Conservation (phyloP, 2,797 vertebrate genomes). For the Thamnophis elegans region DNA sequence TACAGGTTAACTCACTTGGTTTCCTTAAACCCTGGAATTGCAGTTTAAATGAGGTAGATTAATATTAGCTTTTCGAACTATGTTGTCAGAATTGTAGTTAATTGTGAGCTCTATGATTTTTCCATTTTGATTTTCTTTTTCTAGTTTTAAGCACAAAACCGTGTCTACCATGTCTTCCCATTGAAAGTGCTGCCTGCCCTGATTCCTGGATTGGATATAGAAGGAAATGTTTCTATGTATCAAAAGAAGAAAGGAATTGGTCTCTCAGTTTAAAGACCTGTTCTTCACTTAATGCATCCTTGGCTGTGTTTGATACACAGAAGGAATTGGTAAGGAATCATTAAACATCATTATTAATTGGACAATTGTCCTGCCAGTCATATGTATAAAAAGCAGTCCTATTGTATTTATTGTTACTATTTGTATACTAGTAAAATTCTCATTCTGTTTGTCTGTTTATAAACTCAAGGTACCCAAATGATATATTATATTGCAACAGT, state of each 20-base stretch:
- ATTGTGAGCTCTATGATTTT: neutral
- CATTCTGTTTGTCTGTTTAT: neutral
- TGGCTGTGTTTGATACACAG: neutral
- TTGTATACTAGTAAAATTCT: neutral
- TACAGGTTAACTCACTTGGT: neutral
- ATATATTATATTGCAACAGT: neutral
- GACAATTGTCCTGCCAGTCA: neutral
- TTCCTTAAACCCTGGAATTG: neutral
- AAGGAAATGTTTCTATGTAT: conserved; percentile 14
- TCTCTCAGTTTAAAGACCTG: neutral
- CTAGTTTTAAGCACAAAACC: neutral
- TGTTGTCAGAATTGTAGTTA: neutral
- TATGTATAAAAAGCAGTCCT: neutral
- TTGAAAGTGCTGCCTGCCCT: neutral
- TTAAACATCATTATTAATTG: neutral
- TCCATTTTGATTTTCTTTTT: neutral
- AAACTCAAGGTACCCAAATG: neutral
- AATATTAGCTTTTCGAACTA: neutral
- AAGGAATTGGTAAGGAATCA: conserved; percentile 3
- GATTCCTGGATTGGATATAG: conserved; percentile 14
- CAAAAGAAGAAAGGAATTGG: conserved; percentile 4
- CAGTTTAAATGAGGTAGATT: neutral
- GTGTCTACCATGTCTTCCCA: neutral
- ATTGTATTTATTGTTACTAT: neutral
- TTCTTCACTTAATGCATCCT: neutral